Base-by-base conservation (phyloP, 2,888 invertebrate genomes). In the Diaprepes abbreviatus region DNA sequence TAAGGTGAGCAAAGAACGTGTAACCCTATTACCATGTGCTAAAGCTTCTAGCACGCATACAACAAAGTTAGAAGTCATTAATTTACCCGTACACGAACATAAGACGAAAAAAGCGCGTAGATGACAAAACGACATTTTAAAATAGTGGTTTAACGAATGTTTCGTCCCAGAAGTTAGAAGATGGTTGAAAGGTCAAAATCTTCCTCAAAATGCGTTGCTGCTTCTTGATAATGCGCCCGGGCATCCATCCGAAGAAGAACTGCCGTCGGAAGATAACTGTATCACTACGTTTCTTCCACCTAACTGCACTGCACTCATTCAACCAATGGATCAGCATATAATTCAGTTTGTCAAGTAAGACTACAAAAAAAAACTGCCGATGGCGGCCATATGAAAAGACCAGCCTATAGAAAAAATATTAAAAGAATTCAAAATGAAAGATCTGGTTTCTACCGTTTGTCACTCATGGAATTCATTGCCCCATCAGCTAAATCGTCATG, bases 201-300 rank as follows among this genome's bases (percentile, higher is more conserved):
- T 28, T 28, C 28, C 6, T 28, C 28, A 28, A 28, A 28, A 28
- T 3, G 28, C 28, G 28, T 28, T 28, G 6, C 6, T 28, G 28
- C 28, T 28, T 28, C 28, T 28, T 28, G 28, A 28, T 28, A 28
- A 28, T 6, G n/a, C 28, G 3, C 28, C 28, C 28, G 28, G 28
- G 3, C 28, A 28, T 28, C 28, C 28, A 6, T 70, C 77, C 72
- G 76, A 71, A 65, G 68, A 78, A 78, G 76, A 77, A 75, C 74
- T 80, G 64, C 74, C 73, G 70, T 75, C 77, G 45, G 73, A 74
- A 60, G 77, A 79, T 75, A 73, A 74, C 74, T 70, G 69, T 65
- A 75, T 79, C 71, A 68, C 69, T 73, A 74, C 75, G 57, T 79
- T 76, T 74, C 71, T 79, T 73, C 77, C 79, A 50, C 78, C 79